Percentiles rank a stretch among this genome's conserved stretches.
These are phyloP conservation scores for Cynodonichthys magdalenae DNA, from an alignment of 2,797 vertebrate species.

Conservation along the genomic window DNA sequence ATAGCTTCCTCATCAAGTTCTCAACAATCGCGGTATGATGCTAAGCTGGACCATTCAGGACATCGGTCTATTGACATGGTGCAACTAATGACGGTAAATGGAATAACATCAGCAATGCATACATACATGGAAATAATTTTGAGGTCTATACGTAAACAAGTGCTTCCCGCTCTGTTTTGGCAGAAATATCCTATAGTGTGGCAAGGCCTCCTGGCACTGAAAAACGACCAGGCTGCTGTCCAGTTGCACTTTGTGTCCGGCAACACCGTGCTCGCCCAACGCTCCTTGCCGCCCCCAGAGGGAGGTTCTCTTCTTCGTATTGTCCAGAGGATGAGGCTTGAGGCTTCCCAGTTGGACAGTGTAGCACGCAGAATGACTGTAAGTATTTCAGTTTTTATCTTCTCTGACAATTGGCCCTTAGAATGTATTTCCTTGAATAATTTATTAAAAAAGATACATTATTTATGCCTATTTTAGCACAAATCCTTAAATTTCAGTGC, in stretches of 20 bases:
- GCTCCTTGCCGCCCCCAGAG: conserved; percentile 93
- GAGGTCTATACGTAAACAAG: neutral
- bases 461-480: neutral
- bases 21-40: conserved; percentile 81
- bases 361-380: conserved; percentile 97
- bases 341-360: conserved; percentile 93
- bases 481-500: neutral
- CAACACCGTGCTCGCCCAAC: conserved; percentile 93
- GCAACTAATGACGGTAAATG: conserved; percentile 91
- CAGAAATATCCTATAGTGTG: conserved; percentile 99
- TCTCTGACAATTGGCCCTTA: neutral
- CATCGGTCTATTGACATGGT: conserved; percentile 94
- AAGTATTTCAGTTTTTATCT: conserved; percentile 53
- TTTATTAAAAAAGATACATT: neutral
- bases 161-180: conserved; percentile 2
- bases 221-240: conserved; percentile 97
- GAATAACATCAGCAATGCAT: neutral
- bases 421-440: neutral
- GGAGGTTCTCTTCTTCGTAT: conserved; percentile 93
- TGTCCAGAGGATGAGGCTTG: conserved; percentile 97
- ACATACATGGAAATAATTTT: conserved; percentile 6
- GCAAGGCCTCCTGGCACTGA: conserved; percentile 96
- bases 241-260: conserved; percentile 98
- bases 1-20: conserved; percentile 74
- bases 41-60: conserved; percentile 86